Conservation (phyloP, 2,797 vertebrate genomes). For the Austrolebias charrua region DNA sequence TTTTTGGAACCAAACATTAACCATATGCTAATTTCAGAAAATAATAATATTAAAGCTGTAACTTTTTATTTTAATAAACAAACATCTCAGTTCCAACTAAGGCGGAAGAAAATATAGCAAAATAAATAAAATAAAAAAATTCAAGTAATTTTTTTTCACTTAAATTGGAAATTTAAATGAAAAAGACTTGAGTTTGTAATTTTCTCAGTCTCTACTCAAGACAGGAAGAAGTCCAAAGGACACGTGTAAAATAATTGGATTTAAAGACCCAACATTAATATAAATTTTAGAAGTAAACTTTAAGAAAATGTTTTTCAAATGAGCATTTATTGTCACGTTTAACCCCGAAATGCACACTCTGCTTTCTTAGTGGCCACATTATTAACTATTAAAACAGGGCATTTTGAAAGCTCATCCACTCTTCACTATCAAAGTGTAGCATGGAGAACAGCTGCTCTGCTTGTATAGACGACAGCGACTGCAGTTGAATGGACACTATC, state of each 20-base stretch:
- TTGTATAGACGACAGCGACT: slow-evolving; percentile 73
- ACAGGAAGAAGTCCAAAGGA: slow-evolving; percentile 45
- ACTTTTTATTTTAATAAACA: not conserved
- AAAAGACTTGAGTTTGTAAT: slow-evolving; percentile 22
- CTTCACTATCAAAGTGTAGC: slow-evolving; percentile 78
- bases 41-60: slow-evolving; percentile 2
- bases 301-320: slow-evolving; percentile 58
- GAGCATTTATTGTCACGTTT: slow-evolving; percentile 46
- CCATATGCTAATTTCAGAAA: slow-evolving; percentile 11
- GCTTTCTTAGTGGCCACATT: slow-evolving; percentile 59
- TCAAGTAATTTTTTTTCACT: slow-evolving; percentile 13
- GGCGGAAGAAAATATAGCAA: slow-evolving; percentile 11
- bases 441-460: slow-evolving; percentile 71
- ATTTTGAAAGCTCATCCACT: slow-evolving; percentile 70
- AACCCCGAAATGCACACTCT: slow-evolving; percentile 34
- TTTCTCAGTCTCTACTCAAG: slow-evolving; percentile 2
- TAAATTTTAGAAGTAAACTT: slow-evolving; percentile 41
- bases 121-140: slow-evolving; percentile 19
- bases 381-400: slow-evolving; percentile 57
- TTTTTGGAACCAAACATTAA: slow-evolving; percentile 13
- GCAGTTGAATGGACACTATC: slow-evolving; percentile 75
- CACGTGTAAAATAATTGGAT: slow-evolving; percentile 13
- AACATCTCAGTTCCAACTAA: not conserved
- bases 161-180: slow-evolving; percentile 37
- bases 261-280: slow-evolving; percentile 27